Base-by-base conservation (phyloP, 2,888 invertebrate genomes). In the Drosophila ezoana region DNA sequence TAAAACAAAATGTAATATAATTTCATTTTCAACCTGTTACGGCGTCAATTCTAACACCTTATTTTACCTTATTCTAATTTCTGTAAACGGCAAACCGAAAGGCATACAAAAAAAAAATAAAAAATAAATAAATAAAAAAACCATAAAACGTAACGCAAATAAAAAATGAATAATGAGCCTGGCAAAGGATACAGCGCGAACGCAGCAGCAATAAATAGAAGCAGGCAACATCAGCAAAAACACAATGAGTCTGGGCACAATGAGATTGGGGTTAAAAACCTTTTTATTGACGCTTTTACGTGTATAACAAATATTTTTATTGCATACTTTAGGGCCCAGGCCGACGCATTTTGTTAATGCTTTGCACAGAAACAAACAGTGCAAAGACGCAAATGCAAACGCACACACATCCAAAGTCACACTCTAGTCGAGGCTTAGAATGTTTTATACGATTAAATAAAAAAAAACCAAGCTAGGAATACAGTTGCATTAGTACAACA, bases 61-160 rank as follows among this genome's bases (percentile, higher is more conserved):
- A n/a, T n/a, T n/a, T n/a, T 89, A 84, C 87, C 87, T 84, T 81
- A 85, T 84, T 84, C 79, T 84, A 79, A 89, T 89, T 79, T 81
- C 66, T 81, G 81, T 72, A 74, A 83, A 70, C 52, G 52, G 53
- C 47, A 62, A 66, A 41, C 64, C 65, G 54, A 67, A 71, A 67
- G 64, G 69, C 49, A 66, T 72, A 53, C 61, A 48, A 66, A 64
- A 49, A 45, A 63, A 61, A 51, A 60, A 18, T 52, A 57, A 33
- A 41, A 43, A 18, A 35, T 35, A 10, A 16, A n/a, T n/a, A n/a
- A n/a, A n/a, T n/a, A n/a, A 47, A 13, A 8, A 11, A 6, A 11
- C 37, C 60, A 69, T 62, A 58, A 72, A 67, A 72, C 56, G 79
- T 79, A 87, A 60, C 64, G 68, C 64, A 53, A 61, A 66, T 75